Conservation (phyloP, 37 sponge, comb jelly and placozoan genomes). For the Tethya wilhelma region DNA sequence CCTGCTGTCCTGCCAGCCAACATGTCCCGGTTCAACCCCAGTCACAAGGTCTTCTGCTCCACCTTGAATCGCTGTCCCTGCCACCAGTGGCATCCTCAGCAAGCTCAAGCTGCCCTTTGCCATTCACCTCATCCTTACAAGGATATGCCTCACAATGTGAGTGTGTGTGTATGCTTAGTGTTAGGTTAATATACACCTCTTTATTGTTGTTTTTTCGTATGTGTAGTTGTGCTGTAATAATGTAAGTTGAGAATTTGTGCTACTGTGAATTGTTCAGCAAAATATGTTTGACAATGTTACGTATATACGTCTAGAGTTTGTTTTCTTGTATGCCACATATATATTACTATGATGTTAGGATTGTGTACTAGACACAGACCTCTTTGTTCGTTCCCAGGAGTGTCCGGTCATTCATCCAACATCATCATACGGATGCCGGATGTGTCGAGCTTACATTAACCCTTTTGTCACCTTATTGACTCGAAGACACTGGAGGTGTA, state of each 20-base stretch:
- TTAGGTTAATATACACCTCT: too few species aligned
- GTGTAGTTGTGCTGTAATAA: too few species aligned
- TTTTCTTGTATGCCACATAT: too few species aligned
- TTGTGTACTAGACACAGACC: neutral
- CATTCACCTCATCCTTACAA: slow-evolving; percentile 95
- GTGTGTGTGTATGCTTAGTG: too few species aligned
- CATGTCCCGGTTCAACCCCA: slow-evolving; percentile 29
- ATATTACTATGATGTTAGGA: neutral
- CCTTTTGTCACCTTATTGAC: slow-evolving; percentile 88
- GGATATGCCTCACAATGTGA: slow-evolving; percentile 58
- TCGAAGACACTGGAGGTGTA: slow-evolving; percentile 93
- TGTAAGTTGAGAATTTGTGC: too few species aligned
- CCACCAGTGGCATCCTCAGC: slow-evolving; percentile 73
- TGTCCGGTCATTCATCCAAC: slow-evolving; percentile 78
- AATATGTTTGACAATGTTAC: too few species aligned
- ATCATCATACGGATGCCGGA: slow-evolving; percentile 83
- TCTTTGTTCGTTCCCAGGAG: slow-evolving; percentile 20
- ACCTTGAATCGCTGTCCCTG: slow-evolving; percentile 89
- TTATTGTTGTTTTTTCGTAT: too few species aligned
- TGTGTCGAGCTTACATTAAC: slow-evolving; percentile 96
- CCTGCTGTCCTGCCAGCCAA: slow-evolving; percentile 42
- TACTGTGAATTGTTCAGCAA: too few species aligned
- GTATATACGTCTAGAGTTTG: too few species aligned
- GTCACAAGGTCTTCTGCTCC: slow-evolving; percentile 81
- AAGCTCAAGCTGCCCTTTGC: slow-evolving; percentile 93